Conservation (phyloP, 2,888 invertebrate genomes). For the Scaptomyza polygonia region DNA sequence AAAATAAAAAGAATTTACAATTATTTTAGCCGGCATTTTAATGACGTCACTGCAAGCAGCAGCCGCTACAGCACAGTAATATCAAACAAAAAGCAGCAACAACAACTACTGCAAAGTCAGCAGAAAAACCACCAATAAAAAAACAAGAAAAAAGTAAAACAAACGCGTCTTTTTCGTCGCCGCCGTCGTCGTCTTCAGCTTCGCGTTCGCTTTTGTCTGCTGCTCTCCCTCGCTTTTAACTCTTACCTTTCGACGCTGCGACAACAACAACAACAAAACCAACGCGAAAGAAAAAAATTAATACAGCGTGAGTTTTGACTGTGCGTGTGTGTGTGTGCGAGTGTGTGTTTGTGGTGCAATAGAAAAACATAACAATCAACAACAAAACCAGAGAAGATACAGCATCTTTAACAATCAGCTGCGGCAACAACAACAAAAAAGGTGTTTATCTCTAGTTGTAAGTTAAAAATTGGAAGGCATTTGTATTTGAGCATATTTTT, state of each 20-base stretch:
- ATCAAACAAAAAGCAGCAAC: too few relatives aligned
- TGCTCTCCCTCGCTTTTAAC: slow-evolving; percentile 19
- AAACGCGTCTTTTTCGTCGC: slow-evolving; percentile 18
- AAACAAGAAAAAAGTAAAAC: slow-evolving; percentile 25
- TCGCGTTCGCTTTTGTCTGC: slow-evolving; percentile 8
- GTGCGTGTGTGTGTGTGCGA: neutral
- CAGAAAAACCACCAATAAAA: too few relatives aligned
- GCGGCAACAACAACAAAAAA: slow-evolving; percentile 29
- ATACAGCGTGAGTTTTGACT: slow-evolving; percentile 17
- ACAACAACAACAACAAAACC: slow-evolving; percentile 7
- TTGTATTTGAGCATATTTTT: slow-evolving; percentile 24
- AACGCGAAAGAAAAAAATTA: slow-evolving; percentile 31
- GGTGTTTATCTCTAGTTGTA: slow-evolving; percentile 46
- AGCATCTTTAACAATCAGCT: slow-evolving; percentile 22
- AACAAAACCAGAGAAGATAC: slow-evolving; percentile 2
- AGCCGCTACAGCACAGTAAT: slow-evolving; percentile 42
- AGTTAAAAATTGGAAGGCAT: neutral
- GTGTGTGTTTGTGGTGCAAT: slow-evolving; percentile 26
- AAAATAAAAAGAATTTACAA: slow-evolving; percentile 7
- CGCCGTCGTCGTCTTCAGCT: neutral
- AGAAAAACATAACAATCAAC: slow-evolving; percentile 17
- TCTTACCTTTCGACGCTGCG: slow-evolving; percentile 29
- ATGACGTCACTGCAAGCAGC: slow-evolving; percentile 67
- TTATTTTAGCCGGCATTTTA: slow-evolving; percentile 70
- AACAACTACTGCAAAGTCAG: slow-evolving; percentile 50